Evolutionary conservation across 2,113 vertebrate species (phyloP).

Genomic region (Neomonachus schauinslandi): DNA sequence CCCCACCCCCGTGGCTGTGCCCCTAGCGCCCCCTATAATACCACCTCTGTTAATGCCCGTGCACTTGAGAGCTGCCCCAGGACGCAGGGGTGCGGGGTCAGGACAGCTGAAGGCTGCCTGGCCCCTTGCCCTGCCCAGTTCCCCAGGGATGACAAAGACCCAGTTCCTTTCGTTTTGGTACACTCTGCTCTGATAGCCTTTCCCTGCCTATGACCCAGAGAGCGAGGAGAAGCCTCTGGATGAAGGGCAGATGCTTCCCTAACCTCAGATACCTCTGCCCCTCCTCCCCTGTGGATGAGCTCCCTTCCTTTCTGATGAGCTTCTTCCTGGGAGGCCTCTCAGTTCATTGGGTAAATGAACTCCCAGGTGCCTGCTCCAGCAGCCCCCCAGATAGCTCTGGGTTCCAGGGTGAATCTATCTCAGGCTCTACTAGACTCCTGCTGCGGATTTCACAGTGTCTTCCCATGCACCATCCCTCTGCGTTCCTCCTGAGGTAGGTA

Average conservation of each 20-base stretch:
- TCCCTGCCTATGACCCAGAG: background rate
- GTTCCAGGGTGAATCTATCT: background rate
- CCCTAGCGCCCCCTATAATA: too few species aligned
- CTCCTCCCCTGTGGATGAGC: background rate
- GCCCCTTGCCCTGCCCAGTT: background rate
- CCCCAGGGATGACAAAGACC: background rate
- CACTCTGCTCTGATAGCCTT: rapidly evolving
- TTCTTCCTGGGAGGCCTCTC: background rate
- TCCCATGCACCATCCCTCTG: rapidly evolving
- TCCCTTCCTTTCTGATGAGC: background rate
- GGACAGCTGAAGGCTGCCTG: too few species aligned
- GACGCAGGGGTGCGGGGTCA: background rate
- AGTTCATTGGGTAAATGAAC: background rate
- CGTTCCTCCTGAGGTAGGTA: background rate
- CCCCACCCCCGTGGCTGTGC: rapidly evolving
- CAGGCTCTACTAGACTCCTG: background rate
- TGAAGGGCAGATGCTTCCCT: background rate
- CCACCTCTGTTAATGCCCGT: background rate
- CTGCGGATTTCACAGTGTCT: too few species aligned
- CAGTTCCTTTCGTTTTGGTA: rapidly evolving
- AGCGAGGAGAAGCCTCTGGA: too few species aligned
- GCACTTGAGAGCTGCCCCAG: background rate
- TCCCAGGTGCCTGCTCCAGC: background rate
- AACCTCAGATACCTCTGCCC: background rate
- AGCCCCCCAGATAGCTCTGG: background rate